Base-by-base conservation (phyloP, 2,888 invertebrate species). In the Tenthredo notha region DNA sequence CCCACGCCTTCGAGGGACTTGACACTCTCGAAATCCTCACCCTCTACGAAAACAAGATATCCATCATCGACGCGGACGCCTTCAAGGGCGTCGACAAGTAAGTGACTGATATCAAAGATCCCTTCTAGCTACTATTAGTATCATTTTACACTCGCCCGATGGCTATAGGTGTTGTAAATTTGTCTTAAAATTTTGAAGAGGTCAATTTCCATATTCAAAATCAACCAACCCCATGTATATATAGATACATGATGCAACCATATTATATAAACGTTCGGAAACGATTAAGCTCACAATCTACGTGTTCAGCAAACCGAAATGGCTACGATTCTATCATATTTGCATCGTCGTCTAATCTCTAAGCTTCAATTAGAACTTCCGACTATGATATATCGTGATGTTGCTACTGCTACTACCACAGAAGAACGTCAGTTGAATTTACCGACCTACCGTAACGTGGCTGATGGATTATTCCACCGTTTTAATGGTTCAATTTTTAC, bases 11-110 rank as follows among this genome's bases (percentile, higher is more conserved):
- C 92, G 96, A 97, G 91, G 98, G 98, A 0, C 94, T 98, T 89
- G 97, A 97, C 91, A 97, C 98, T 3, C 94, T 98, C 88, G 97
- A 98, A 93, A 97, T 98, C 88, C 95, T 98, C 61, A 97, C 97
- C 15, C 94, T 98, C 54, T 98, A 98, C 93, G 98, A 98, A 93
- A 98, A 98, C 92, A 96, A 96, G 94, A 96, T 98, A 91, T 95
- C 96, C 88, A 95, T 94, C 84, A 96, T 98, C 88, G 98, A 98
- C 91, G 95, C 96, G 12, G 97, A 97, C 87, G 98, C 98, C 54
- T 98, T 98, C 93, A 95, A 96, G 88, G 98, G 98, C 84, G 94
- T 98, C 9, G 98, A 98, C 90, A 98, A 97, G 97, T 98, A 94
- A 95, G 96, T 95, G 78, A 0, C n/a, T 47, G 58, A 40, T 18